Base-by-base conservation (phyloP, 2,888 invertebrate genomes). In the Sphecodes monilicornis region DNA sequence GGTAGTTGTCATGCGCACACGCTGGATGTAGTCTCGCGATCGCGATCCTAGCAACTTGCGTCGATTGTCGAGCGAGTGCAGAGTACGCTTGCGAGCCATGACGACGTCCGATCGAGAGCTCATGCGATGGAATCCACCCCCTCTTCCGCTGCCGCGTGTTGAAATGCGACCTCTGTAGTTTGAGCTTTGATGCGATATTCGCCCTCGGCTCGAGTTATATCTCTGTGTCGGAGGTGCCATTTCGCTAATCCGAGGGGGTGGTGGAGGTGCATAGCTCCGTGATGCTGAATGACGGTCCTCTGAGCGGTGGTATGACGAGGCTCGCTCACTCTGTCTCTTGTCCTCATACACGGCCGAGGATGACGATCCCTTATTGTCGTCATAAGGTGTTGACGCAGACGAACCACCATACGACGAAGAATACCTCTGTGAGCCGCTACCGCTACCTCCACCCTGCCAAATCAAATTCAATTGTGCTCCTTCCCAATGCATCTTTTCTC, bases 1-100 rank as follows among this genome's bases (percentile, higher is more conserved):
- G 78, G 94, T 92, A 86, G 92, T 91, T 57, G 93, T 89, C 92
- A 94, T 93, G 92, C 94, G 94, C 90, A 93, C 93, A 88, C 94
- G 94, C 89, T 94, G 94, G 80, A 94, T 91, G 93, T 94, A 94
- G 93, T 94, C 94, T 88, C 94, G 93, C 82, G 94, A 93, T 80
- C 94, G 93, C 90, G 94, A 92, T 76, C 93, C 93, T 81, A 94
- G 91, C 90, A 94, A 91, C 93, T 94, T 94, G 91, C 94, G 93
- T 78, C 94, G 93, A 92, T 94, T 94, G 90, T 94, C 94, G 88
- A 94, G 92, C 84, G 93, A 91, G 83, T 90, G 91, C 79, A 94
- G 91, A 80, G 91, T 91, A 86, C 94, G 93, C 90, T 94, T 94
- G 89, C 94, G 94, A 84, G 93, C 91, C 89, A 94, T 89, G 85